Evolutionary conservation across 2,888 invertebrate genomes (phyloP).

Genomic region (Thereva unica): DNA sequence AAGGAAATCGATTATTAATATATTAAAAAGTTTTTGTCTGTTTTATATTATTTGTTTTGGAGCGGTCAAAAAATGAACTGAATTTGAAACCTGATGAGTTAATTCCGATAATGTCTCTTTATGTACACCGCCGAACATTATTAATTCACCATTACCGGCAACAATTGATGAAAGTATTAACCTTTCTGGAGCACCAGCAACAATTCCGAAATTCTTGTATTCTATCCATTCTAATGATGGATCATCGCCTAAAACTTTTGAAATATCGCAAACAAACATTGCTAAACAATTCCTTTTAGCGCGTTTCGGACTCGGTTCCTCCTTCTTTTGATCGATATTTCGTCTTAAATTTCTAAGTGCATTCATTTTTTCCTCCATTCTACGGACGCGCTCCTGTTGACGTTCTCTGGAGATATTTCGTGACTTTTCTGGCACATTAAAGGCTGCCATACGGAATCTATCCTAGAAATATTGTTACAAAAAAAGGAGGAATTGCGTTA

Average conservation of each 20-base stretch:
- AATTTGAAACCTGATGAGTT: conserved; percentile 75
- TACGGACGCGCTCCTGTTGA: conserved; percentile 66
- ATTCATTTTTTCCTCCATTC: conserved; percentile 67
- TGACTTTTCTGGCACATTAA: conserved; percentile 57
- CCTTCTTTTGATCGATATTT: conserved; percentile 46
- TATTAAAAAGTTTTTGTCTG: background rate
- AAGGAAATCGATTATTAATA: background rate
- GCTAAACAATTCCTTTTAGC: conserved; percentile 71
- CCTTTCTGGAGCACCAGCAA: conserved; percentile 79
- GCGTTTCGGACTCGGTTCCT: conserved; percentile 63
- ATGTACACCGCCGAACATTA: conserved; percentile 95
- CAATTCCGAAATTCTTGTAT: conserved; percentile 65
- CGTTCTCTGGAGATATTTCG: conserved; percentile 62
- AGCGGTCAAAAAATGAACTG: conserved; percentile 74
- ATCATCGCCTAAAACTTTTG: conserved; percentile 67
- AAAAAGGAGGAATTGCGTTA: background rate
- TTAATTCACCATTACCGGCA: conserved; percentile 86
- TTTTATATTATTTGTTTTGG: conserved; percentile 70
- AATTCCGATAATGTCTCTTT: conserved; percentile 70
- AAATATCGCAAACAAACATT: conserved; percentile 85
- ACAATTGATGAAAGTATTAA: conserved; percentile 88
- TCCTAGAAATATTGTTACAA: conserved; percentile 47
- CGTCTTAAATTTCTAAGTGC: conserved; percentile 53
- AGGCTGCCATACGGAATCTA: conserved; percentile 64
- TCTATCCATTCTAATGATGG: conserved; percentile 58